Base-by-base conservation (phyloP, 2,888 invertebrate genomes). In the Melitaea athalia region DNA sequence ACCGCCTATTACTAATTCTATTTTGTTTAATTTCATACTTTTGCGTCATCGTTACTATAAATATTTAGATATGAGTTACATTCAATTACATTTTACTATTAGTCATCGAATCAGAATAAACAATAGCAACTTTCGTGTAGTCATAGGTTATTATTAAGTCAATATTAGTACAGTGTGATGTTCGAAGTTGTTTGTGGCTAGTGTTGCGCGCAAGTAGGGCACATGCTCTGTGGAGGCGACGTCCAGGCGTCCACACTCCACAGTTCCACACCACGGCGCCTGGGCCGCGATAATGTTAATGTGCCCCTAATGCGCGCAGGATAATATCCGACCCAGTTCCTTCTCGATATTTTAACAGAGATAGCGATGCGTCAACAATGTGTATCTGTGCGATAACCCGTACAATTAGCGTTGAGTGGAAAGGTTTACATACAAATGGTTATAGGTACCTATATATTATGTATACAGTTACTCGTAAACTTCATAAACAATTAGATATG, bases 271-370 rank as follows among this genome's bases (percentile, higher is more conserved):
- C 24, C 3, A 1, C 24, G 43, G 64, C 65, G 55, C 67, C 57
- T 24, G 62, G 62, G 57, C 64, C 49, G 15, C 17, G 67, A 64
- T 64, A 67, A 63, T 15, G 50, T 14, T 11, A 17, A 43, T 60
- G n/a, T 38, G 53, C 17, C 66, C 66, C 61, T 66, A 66, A 66
- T 66, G 66, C 66, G 53, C 50, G 31, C 61, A 50, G 67, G 69
- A 55, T 69, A 67, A 64, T 64, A 47, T 59, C 14, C 63, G 63
- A 10, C 11, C 67, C 31, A 63, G 43, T 67, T 67, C 33, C 11
- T n/a, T 57, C n/a, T 31, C n/a, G 43, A 64, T 43, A 65, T 50
- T 31, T 10, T 15, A 24, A 42, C 10, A 7, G 5, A 31, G 15
- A 57, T 65, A 59, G n/a, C 59, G 14, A 14, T 12, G 11, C 45